Evolutionary conservation across 2,888 invertebrate genomes (phyloP).

Genomic region (Archips xylosteana): DNA sequence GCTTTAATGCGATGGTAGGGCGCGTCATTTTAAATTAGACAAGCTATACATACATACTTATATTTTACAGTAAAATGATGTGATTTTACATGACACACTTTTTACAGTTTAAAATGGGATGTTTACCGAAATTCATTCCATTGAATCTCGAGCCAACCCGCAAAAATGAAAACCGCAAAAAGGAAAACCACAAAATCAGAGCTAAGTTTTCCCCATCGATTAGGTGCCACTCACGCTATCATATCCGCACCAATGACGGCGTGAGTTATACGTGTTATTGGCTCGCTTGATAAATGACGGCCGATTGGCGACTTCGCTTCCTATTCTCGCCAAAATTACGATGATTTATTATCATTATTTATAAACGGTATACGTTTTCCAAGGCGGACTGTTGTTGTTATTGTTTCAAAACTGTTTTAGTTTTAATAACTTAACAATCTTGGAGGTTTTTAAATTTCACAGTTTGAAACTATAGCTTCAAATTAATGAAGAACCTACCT

Average conservation of each 20-base stretch:
- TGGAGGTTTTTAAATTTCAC: background rate
- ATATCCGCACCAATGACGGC: slow-evolving; percentile 26
- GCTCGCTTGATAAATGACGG: slow-evolving; percentile 31
- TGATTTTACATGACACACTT: no score
- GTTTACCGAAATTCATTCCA: background rate
- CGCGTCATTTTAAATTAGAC: no score
- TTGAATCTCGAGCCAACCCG: background rate
- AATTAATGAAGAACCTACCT: no score
- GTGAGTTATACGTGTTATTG: slow-evolving; percentile 17
- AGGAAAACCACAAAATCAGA: slow-evolving; percentile 2
- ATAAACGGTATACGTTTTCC: slow-evolving; percentile 18
- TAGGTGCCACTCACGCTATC: slow-evolving; percentile 11
- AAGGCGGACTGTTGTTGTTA: slow-evolving; percentile 15
- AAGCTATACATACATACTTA: no score
- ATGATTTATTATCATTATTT: slow-evolving; percentile 25
- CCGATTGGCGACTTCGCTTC: slow-evolving; percentile 13
- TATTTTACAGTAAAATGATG: no score
- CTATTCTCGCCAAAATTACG: slow-evolving; percentile 18
- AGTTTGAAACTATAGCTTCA: background rate
- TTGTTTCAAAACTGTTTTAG: slow-evolving; percentile 12
- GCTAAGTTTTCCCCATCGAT: slow-evolving; percentile 19
- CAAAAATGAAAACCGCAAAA: slow-evolving; percentile 1
- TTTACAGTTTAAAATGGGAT: background rate
- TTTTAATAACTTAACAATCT: background rate
- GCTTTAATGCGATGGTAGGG: no score